Base-by-base conservation (phyloP, 2,113 vertebrate species). In the Lophochroa leadbeateri region DNA sequence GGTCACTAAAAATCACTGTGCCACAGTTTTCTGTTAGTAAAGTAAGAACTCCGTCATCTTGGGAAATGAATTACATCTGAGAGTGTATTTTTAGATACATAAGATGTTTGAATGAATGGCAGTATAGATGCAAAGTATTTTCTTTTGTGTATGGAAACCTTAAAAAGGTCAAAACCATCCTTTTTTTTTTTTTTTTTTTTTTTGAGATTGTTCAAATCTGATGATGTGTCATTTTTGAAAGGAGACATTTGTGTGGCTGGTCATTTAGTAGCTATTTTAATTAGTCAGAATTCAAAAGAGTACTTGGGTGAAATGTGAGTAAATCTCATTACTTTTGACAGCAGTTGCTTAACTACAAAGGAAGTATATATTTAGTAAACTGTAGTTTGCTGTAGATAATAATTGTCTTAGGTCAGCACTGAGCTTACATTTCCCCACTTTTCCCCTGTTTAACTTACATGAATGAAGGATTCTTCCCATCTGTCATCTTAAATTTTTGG, bases 341-440 rank as follows among this genome's bases (percentile, higher is more conserved):
- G 39, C 8, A 63, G 4, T 49, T 53, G 43, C 83, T n/a, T 70
- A 65, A 83, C 53, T 94, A 74, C 89, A 87, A 75, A 92, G 76
- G 33, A 77, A 43, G 53, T 58, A 28, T 81, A 49, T 87, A 71
- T 87, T 81, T 87, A 95, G 61, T 78, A 89, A 94, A 87, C 61
- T 9, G 39, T 61, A 88, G 15, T 95, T 95, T 86, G 67, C 71
- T 27, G 11, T 7, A 52, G 33, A 60, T 82, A 71, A 23, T 71
- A 4, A 37, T 82, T 85, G 71, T 31, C 70, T 35, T 20, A 17
- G 55, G 18, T 16, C 46, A 88, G 64, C 47, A 5, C 31, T 37
- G 71, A 58, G 31, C 72, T 88, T 8, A 1, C 17, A 17, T 33
- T 72, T 21, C 35, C n/a, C 21, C 7, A 5, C 28, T 85, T 72